Base-by-base conservation (phyloP, 2,113 vertebrate species). In the Dryoscopus gambensis region DNA sequence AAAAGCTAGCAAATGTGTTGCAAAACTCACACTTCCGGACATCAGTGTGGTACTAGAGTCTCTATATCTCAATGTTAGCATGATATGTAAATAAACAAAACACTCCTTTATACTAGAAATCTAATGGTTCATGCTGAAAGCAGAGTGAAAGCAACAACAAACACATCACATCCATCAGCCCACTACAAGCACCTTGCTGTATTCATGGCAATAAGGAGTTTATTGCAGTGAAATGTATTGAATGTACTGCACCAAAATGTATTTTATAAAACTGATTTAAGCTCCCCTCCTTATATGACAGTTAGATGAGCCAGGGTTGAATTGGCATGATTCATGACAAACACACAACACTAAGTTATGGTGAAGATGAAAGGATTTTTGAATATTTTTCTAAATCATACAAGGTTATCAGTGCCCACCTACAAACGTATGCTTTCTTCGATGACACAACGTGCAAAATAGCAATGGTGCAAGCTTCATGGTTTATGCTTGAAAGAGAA, bases 401-500 rank as follows among this genome's bases (percentile, higher is more conserved):
- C 10, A 69, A 63, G 33, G 15, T 62, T 69, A 85, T 57, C 65
- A 65, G 28, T 30, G 85, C 30, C 93, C 82, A 85, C 90, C 90
- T 78, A 88, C 93, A 93, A 78, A 49, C 60, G 90, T 59, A 67
- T 73, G 70, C 37, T 64, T 86, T 73, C 83, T 63, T 78, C 90
- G 47, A 24, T 71, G 87, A 86, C 47, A 90, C 39, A 63, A 71
- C 1, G 10, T 42, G 47, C 37, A 83, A 93, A 81, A 57, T 9
- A 86, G 70, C 52, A 93, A 69, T 1, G 4, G 31, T 10, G 21
- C 39, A 71, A 81, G 52, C 47, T 52, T 42, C 8, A 7, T 52
- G 17, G 2, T 59, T 57, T 65, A 67, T 37, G n/a, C 25, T 87
- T 82, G 18, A 30, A 71, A 69, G 33, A 78, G 14, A 94, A 30